Base-by-base conservation (phyloP, 2,113 vertebrate genomes). In the Mormyrus lacerda region DNA sequence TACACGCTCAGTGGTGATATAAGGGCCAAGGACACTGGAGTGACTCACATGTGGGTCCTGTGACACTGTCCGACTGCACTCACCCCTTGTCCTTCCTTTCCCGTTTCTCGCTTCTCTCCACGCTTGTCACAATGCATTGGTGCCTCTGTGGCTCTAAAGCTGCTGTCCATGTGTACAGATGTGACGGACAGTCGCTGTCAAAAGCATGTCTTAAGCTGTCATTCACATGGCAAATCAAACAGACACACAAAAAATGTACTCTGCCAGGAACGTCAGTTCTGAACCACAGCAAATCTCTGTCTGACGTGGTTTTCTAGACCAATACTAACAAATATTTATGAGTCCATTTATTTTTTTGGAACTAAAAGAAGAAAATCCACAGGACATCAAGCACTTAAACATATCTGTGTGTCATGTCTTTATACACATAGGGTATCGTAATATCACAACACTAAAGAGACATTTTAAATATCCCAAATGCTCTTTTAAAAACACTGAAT, bases 181-280 rank as follows among this genome's bases (percentile, higher is more conserved):
- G 89, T 76, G 90, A 73, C 89, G 91, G 92, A 92, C 90, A 92
- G 91, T 90, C 90, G 17, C 51, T 92, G 93, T 93, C 93, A 92
- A 73, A 91, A 88, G 24, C 91, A 91, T 92, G 89, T 91, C 91
- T 91, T 82, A 50, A 82, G 65, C 88, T 92, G 93, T 91, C 93
- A 92, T 51, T 93, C 92, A 93, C 15, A 50, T 88, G 55, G 17
- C 13, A 87, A 85, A 82, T 84, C 31, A 90, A 90, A 89, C 89
- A 85, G 53, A 91, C 88, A 58, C 13, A 51, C n/a, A 79, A 45
- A 55, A 17, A 58, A 55, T 76, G 50, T 44, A 73, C 21, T 89
- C 88, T 85, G 69, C 79, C 21, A 90, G 87, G 84, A 89, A 55
- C 89, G 89, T 91, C 86, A 88, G 24, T 79, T 90, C 58, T 90